phyloP scores from a whole-genome alignment of 2,797 vertebrate species.

The Erithacus rubecula region DNA sequence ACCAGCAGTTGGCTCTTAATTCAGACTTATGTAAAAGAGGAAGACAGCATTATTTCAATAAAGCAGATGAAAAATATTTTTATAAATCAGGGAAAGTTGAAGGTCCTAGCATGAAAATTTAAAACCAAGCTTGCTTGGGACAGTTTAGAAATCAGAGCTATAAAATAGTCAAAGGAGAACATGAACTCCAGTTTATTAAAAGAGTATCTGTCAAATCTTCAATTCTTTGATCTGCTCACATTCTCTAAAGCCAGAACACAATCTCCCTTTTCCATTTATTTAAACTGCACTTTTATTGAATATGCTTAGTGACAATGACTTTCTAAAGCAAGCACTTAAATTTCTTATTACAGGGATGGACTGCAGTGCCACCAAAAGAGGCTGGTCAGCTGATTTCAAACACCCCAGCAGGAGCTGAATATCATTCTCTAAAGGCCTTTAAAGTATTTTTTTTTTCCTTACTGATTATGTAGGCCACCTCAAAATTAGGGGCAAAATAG shows the following conservation, averaged over 20 bases:
- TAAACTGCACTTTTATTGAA: neutral
- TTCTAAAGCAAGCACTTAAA: neutral
- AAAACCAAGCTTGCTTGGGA: neutral
- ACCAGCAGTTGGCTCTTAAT: neutral
- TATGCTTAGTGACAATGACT: neutral
- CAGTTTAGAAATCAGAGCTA: neutral
- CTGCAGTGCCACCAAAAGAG: neutral
- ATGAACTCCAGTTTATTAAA: neutral
- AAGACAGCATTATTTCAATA: neutral
- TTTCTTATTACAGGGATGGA: neutral
- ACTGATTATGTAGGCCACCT: neutral
- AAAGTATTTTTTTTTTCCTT: neutral
- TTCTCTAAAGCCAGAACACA: neutral
- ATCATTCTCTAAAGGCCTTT: neutral
- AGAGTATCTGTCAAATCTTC: neutral
- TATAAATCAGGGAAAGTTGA: neutral
- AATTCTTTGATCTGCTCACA: neutral
- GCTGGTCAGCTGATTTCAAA: neutral
- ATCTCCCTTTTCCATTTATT: neutral
- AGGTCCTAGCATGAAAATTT: neutral
- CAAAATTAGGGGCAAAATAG: neutral
- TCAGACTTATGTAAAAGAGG: neutral
- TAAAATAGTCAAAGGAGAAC: neutral
- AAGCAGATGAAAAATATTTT: neutral
- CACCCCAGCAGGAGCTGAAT: neutral